Conservation (phyloP, 1,140 invertebrate species). For the Brachionus manjavacas region DNA sequence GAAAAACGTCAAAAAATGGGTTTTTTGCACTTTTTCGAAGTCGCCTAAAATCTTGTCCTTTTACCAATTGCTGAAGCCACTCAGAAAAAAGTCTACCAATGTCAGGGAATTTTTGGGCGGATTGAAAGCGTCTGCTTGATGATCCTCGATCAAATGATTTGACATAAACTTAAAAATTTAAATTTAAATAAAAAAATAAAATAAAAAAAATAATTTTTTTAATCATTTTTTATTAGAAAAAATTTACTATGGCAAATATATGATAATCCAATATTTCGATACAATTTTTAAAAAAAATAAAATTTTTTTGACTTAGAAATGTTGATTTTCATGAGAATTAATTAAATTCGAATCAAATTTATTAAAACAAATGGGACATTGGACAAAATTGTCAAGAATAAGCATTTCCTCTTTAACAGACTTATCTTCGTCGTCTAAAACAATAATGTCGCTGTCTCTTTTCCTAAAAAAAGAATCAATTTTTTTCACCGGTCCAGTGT, state of each 20-base stretch:
- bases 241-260: not conserved
- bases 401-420: not conserved
- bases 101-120: conserved; percentile 57
- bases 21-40: too few relatives aligned
- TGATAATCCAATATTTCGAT: not conserved
- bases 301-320: not conserved
- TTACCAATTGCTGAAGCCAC: conserved; percentile 77
- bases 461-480: not conserved
- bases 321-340: conserved; percentile 36
- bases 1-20: too few relatives aligned
- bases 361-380: conserved; percentile 35
- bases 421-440: not conserved
- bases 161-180: conserved; percentile 64
- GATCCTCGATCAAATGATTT: conserved; percentile 71
- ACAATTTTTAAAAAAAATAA: not conserved
- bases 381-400: not conserved
- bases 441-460: not conserved
- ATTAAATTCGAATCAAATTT: conserved; percentile 6
- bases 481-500: not conserved
- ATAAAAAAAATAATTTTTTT: conserved; percentile 52
- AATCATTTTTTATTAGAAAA: not conserved
- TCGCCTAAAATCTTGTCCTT: too few relatives aligned
- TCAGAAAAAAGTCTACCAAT: conserved; percentile 46
- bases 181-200: conserved; percentile 55
- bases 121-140: conserved; percentile 70